Conservation (phyloP, 2,797 vertebrate species). For the Cyprinella venusta region DNA sequence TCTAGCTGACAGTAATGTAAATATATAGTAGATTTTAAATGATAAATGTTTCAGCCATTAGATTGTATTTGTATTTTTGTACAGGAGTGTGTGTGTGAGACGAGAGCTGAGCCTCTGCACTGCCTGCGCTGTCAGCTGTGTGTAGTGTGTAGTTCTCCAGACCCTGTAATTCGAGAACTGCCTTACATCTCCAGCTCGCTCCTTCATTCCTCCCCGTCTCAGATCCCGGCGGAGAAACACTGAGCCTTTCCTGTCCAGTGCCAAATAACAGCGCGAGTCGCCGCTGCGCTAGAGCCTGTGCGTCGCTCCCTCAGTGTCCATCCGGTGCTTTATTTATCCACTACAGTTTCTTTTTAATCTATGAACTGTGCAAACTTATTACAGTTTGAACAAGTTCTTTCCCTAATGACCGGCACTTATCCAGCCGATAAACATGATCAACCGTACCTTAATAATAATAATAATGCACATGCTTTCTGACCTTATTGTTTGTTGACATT, state of each 20-base stretch:
- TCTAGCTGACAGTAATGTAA: slow-evolving; percentile 70
- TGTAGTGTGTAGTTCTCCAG: slow-evolving; percentile 59
- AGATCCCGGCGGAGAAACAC: slow-evolving; percentile 8
- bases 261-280: slow-evolving; percentile 25
- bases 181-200: slow-evolving; percentile 65
- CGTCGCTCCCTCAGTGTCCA: neutral
- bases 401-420: neutral
- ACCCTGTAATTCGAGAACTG: slow-evolving; percentile 54
- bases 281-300: neutral
- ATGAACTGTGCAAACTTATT: neutral
- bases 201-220: slow-evolving; percentile 41
- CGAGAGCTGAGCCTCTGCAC: slow-evolving; percentile 61
- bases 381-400: neutral
- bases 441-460: neutral
- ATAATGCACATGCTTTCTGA: neutral
- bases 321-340: neutral
- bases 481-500: neutral
- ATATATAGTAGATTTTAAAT: slow-evolving; percentile 72
- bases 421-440: neutral
- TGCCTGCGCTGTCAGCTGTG: slow-evolving; percentile 49
- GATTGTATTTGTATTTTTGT: slow-evolving; percentile 85
- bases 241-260: slow-evolving; percentile 21
- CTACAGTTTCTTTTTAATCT: neutral
- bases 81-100: slow-evolving; percentile 74
- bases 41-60: slow-evolving; percentile 74